Evolutionary conservation across 2,888 invertebrate genomes (phyloP).

Genomic region (Parascotia fuliginaria): DNA sequence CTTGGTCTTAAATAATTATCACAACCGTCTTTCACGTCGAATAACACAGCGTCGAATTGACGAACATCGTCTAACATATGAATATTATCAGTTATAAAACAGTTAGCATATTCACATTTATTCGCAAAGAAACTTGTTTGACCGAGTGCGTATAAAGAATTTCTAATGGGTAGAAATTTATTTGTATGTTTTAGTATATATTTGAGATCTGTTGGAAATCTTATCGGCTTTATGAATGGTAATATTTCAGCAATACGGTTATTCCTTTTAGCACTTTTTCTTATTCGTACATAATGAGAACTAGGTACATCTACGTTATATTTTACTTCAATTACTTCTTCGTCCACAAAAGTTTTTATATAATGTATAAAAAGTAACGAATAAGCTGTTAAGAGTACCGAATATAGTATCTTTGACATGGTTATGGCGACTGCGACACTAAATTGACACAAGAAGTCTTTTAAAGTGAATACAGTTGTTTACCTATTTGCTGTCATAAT

Average conservation of each 20-base stretch:
- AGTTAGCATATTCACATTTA: conserved; percentile 73
- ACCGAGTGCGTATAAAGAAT: conserved; percentile 43
- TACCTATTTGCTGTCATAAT: not conserved
- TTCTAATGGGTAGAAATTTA: conserved; percentile 32
- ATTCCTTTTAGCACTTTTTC: not conserved
- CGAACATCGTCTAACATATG: conserved; percentile 59
- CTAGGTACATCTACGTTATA: no score
- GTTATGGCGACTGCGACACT: not conserved
- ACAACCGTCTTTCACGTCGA: conserved; percentile 76
- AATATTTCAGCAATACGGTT: not conserved
- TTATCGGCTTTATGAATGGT: conserved; percentile 32
- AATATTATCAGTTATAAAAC: conserved; percentile 69
- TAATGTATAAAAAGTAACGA: not conserved
- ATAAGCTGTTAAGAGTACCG: not conserved
- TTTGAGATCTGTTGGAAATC: conserved; percentile 64
- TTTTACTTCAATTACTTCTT: no score
- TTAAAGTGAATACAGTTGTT: not conserved
- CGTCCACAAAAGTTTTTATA: not conserved
- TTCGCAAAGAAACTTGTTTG: conserved; percentile 57
- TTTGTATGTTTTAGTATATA: conserved; percentile 64
- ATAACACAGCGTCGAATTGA: conserved; percentile 80
- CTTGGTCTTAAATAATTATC: conserved; percentile 55
- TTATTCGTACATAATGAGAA: not conserved
- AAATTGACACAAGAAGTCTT: not conserved
- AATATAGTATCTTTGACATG: not conserved